Base-by-base conservation (phyloP, 2,888 invertebrate genomes). In the Drosophila mayaguana region DNA sequence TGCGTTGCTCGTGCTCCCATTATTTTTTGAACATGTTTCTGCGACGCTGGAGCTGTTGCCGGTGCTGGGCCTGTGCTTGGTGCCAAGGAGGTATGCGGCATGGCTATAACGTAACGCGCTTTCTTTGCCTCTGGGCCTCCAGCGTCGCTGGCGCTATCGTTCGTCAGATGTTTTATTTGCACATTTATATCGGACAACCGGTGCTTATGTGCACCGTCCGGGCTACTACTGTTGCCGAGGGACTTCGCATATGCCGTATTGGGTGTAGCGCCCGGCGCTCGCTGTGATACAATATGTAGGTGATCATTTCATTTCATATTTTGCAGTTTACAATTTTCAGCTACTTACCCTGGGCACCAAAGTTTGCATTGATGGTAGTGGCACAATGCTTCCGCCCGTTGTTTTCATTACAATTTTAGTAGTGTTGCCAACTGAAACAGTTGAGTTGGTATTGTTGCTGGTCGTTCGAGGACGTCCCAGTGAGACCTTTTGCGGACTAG, bases 111-210 rank as follows among this genome's bases (percentile, higher is more conserved):
- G 56, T 88, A 88, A 18, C 83, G 91, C 18, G 84, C 63, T 50
- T 78, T 83, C 51, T 91, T 91, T 0, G 75, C 70, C 16, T 91
- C 91, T 0, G 89, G 80, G 22, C 45, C 70, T 7, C 34, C 70
- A 3, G 51, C n/a, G 9, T 87, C 85, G 53, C 67, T 76, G 36
- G 18, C 63, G 7, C 62, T 61, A 9, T 71, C 69, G 12, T 55
- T 66, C 1, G 81, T 65, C 46, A 90, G 63, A n/a, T 84, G 75
- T 54, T 88, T 87, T 16, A 92, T 80, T 75, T 92, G 85, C 3
- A 88, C 70, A 62, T 92, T 92, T 45, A 90, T 88, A 81, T 92
- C 90, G 2, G 89, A 85, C 3, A 91, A 80, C 53, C 91, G 89
- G 64, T 90, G 91, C 64, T 91, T 89, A 1, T 80, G 88, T 14